Percentiles rank a stretch among this genome's conserved stretches.
phyloP scores from a whole-genome alignment of 2,113 vertebrate species.

The Motacilla tschutschensis region DNA sequence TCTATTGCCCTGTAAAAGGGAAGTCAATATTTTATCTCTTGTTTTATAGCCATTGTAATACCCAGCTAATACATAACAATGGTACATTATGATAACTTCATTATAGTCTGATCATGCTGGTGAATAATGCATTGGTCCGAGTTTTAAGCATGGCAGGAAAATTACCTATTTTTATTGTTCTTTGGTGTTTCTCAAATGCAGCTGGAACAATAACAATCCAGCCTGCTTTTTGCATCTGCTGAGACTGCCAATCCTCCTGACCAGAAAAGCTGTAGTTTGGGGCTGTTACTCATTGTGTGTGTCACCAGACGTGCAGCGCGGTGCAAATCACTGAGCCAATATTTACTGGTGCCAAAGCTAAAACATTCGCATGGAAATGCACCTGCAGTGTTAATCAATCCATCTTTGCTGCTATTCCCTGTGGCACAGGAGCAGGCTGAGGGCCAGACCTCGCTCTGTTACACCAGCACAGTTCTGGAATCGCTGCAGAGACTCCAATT shows the following conservation, averaged over 20 bases:
- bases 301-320: neutral
- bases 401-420: conserved; percentile 3
- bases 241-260: conserved; percentile 35
- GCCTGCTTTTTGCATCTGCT: neutral
- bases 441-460: conserved; percentile 25
- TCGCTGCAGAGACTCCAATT: neutral
- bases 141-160: conserved; percentile 53
- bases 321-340: neutral
- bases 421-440: neutral
- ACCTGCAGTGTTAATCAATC: conserved; percentile 54
- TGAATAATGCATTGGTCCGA: conserved; percentile 35
- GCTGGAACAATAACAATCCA: conserved; percentile 16
- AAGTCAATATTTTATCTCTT: conserved; percentile 59
- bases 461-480: neutral
- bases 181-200: conserved; percentile 11
- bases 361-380: conserved; percentile 19
- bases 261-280: neutral
- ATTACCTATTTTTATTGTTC: conserved; percentile 51
- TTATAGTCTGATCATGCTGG: conserved; percentile 46
- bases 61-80: conserved; percentile 49
- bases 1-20: conserved; percentile 45
- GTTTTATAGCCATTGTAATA: conserved; percentile 52
- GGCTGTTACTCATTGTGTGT: conserved; percentile 2
- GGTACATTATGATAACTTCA: conserved; percentile 54
- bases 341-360: conserved; percentile 27